These are phyloP conservation scores for Eira barbara DNA, from an alignment of 2,113 vertebrate genomes.

Conservation along the genomic window DNA sequence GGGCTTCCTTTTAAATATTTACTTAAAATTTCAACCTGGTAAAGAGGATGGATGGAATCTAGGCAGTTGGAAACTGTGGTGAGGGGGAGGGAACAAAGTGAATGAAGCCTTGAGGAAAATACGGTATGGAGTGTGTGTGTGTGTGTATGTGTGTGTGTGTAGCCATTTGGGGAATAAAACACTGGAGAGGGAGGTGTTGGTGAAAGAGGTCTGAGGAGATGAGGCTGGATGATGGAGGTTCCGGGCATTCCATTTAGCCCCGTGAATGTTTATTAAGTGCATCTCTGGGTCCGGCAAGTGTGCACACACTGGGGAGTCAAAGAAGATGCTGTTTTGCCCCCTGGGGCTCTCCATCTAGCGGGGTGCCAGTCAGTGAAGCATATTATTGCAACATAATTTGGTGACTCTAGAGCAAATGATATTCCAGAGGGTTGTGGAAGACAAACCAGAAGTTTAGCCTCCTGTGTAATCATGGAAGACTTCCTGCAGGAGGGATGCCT, in stretches of 20 bases:
- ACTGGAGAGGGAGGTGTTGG: background rate
- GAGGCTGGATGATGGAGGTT: background rate
- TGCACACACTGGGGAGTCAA: background rate
- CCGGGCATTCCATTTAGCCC: background rate
- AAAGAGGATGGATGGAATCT: background rate
- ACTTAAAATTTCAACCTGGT: background rate
- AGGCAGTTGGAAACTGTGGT: background rate
- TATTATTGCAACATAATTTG: background rate
- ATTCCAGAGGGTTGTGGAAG: background rate
- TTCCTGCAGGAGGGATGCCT: background rate
- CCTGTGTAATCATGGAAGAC: background rate
- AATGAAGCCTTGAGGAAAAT: background rate
- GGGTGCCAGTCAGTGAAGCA: background rate
- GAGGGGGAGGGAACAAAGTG: background rate
- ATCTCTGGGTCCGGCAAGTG: no score
- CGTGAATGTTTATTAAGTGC: rapidly evolving
- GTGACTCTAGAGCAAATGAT: background rate
- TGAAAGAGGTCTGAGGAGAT: background rate
- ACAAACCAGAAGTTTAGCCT: background rate
- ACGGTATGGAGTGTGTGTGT: rapidly evolving
- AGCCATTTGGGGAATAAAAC: background rate
- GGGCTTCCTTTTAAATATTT: background rate
- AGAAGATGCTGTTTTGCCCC: background rate
- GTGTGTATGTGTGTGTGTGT: no score
- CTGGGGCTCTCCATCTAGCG: no score